Conservation (phyloP, 35 echinoderm and acorn worm genomes). For the Chiridota heheva region DNA sequence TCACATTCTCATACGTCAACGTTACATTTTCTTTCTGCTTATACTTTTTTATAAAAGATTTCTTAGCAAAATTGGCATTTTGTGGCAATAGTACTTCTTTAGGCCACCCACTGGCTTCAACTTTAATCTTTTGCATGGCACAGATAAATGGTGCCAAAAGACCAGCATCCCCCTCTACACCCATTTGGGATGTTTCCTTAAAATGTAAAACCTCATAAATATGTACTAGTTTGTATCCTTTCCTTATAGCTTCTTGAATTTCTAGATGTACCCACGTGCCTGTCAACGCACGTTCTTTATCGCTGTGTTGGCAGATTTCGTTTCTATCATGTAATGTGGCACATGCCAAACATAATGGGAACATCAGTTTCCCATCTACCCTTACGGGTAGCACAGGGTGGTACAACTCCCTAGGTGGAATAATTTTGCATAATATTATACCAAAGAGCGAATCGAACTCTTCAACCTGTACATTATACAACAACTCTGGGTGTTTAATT, state of each 20-base stretch:
- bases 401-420: too few species aligned
- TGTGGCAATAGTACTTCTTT: neutral
- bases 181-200: neutral
- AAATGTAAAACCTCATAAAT: conserved; percentile 28
- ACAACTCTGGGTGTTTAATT: too few species aligned
- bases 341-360: conserved; percentile 33
- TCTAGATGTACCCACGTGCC: conserved; percentile 40
- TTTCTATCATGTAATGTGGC: neutral
- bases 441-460: too few species aligned
- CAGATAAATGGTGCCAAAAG: conserved; percentile 12
- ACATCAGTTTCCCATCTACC: neutral
- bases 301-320: conserved; percentile 3
- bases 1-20: too few species aligned
- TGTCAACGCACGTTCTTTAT: conserved; percentile 6
- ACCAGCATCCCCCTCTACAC: neutral
- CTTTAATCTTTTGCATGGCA: conserved; percentile 23
- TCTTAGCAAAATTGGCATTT: too few species aligned
- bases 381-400: too few species aligned
- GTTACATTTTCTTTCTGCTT: too few species aligned
- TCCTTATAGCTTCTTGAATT: neutral
- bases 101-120: conserved; percentile 24
- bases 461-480: too few species aligned
- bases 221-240: conserved; percentile 11
- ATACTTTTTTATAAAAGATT: too few species aligned
- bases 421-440: too few species aligned